A percentile compares a stretch with the other conserved stretches of the same genome.
Evolutionary conservation across 2,113 vertebrate genomes (phyloP).

Genomic region (Syngnathus typhle): DNA sequence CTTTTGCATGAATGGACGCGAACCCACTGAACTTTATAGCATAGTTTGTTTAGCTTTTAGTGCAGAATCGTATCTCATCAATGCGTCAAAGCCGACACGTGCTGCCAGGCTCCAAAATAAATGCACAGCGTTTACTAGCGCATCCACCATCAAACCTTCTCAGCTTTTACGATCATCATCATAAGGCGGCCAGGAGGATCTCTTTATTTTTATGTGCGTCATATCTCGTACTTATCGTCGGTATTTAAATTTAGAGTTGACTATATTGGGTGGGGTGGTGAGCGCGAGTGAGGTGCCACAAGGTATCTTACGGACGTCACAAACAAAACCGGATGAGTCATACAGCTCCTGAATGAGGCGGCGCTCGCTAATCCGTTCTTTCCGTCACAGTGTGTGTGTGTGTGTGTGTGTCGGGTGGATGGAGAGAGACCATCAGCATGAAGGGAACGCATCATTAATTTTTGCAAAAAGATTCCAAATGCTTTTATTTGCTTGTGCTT

Average conservation of each 20-base stretch:
- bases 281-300: slow-evolving; percentile 12
- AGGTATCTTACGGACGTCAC: slow-evolving; percentile 43
- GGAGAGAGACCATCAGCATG: slow-evolving; percentile 22
- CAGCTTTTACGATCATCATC: background rate
- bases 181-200: background rate
- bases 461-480: background rate
- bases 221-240: background rate
- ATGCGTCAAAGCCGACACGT: slow-evolving; percentile 9
- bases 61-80: slow-evolving; percentile 47
- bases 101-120: background rate
- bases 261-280: background rate
- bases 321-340: slow-evolving; percentile 68
- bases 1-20: background rate
- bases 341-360: slow-evolving; percentile 61
- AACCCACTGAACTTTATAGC: background rate
- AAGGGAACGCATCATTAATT: slow-evolving; percentile 27
- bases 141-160: background rate
- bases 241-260: slow-evolving; percentile 8
- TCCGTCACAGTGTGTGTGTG: slow-evolving; percentile 26
- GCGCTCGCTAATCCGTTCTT: slow-evolving; percentile 53
- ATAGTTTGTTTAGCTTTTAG: slow-evolving; percentile 29
- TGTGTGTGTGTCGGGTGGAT: background rate
- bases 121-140: background rate
- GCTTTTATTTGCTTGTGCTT: background rate
- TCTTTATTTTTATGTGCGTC: background rate